Evolutionary conservation across 2,888 invertebrate species (phyloP), one percentile per base, ranked within the genome.

Genomic region (Anthophora plumipes): DNA sequence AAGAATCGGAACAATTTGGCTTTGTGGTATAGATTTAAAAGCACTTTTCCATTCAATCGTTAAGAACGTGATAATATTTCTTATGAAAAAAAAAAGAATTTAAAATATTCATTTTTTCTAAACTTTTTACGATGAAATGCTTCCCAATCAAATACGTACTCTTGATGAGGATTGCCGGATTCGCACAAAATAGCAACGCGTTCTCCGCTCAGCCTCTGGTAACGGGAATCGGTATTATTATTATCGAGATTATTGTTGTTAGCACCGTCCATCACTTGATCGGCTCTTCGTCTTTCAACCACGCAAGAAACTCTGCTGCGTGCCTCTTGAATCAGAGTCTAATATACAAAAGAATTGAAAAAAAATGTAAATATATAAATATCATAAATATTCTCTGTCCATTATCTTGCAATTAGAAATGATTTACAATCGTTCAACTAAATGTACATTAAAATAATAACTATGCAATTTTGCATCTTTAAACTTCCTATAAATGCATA

Each of bases 141-240:
- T 59, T 39, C 12, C 63, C 22, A 50, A 60, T 68, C 55, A 17
- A n/a, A n/a, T 57, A 88, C 90, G 89, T 91, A 95, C 94, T 94
- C 94, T 91, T 96, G 96, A 55, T 95, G 94, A 17, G 92, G 91
- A 86, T 96, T 96, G 79, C 97, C 97, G 89, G 97, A 97, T 92
- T 98, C 97, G 92, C 98, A 98, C 92, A 97, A 96, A 92, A 98
- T 97, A 46, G 97, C 96, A 94, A 98, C 97, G 77, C 97, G 96
- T 93, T 98, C 98, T 12, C 98, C 97, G 77, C 97, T 97, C 83
- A 96, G 94, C 88, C 95, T 95, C 86, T 96, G 95, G 91, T 95
- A 95, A 88, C 96, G 90, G 8, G 96, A 96, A 92, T 96, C 96
- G 43, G 96, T 96, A 80, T 95, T 96, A 80, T 95, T 95, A 89